These are phyloP conservation scores for Stichodactyla helianthus DNA, from an alignment of 64 coral and sea anemone species.

Conservation along the genomic window DNA sequence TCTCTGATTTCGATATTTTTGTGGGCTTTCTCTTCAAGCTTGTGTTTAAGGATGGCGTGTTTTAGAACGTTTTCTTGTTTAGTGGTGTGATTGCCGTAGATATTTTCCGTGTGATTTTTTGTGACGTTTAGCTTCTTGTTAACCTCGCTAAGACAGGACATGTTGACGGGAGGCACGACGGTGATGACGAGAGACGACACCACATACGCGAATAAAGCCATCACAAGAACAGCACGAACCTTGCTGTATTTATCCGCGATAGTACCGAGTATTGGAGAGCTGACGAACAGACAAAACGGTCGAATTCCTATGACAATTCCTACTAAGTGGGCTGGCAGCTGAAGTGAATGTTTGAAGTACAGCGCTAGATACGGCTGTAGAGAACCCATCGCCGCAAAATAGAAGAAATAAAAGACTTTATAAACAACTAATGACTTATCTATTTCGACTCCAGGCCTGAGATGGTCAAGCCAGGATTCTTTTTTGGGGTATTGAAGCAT, in stretches of 20 bases:
- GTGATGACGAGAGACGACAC: constrained; percentile 65
- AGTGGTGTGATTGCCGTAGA: constrained; percentile 35
- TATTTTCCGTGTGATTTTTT: constrained; percentile 23
- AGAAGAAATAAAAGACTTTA: constrained; percentile 96
- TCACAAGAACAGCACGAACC: constrained; percentile 58
- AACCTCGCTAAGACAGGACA: constrained; percentile 73
- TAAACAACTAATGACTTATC: constrained; percentile 72
- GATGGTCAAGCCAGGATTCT: constrained; percentile 34
- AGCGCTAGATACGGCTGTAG: constrained; percentile 76
- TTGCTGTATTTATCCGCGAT: constrained; percentile 95
- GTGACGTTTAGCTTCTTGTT: constrained; percentile 64
- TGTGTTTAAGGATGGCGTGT: constrained; percentile 54
- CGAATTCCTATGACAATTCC: constrained; percentile 78
- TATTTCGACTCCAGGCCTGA: constrained; percentile 54
- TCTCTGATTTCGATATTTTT: not conserved
- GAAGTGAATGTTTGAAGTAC: constrained; percentile 90
- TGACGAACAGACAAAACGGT: constrained; percentile 86
- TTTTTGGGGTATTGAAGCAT: not conserved
- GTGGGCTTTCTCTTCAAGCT: constrained; percentile 17
- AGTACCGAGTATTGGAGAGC: constrained; percentile 78
- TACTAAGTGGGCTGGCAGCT: constrained; percentile 77
- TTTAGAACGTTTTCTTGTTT: constrained; percentile 29
- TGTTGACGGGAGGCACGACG: constrained; percentile 70
- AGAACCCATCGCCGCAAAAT: constrained; percentile 79
- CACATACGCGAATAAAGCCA: constrained; percentile 71